Base-by-base conservation (phyloP, 2,113 vertebrate genomes). In the Platichthys flesus region DNA sequence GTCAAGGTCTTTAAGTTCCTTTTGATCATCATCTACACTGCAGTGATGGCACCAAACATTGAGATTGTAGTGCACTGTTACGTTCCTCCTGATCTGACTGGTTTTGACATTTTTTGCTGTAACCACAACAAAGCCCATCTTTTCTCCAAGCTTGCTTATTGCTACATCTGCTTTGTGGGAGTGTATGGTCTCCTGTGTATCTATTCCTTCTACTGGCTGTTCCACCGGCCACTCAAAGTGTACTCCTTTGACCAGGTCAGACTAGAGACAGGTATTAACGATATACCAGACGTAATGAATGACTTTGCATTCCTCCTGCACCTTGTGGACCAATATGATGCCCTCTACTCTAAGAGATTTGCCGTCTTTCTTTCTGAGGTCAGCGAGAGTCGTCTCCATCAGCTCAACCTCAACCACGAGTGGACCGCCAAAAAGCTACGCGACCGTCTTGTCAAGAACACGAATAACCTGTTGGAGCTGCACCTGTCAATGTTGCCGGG, bases 281-380 rank as follows among this genome's bases (percentile, higher is more conserved):
- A 98, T 88, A 97, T 98, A 35, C 97, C 97, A 0, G 96, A 98
- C 0, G 94, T 97, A 4, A 96, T 95, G 68, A 97, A 98, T 0
- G 97, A 97, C 80, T 97, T 98, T 51, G 96, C 97, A 0, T 98
- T 98, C 91, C 95, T 98, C 56, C 84, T 98, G 35, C 96, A 98
- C 84, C 95, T 98, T 52, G 95, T 95, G 1, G 96, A 98, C 78
- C 95, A 97, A 70, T 97, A 97, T 0, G 97, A 97, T 68, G 92
- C 94, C 0, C 95, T 97, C 5, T 97, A 97, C 79, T 95, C 96
- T 9, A 96, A 96, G 78, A 94, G 95, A 56, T 97, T 98, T 8
- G 96, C 96, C 0, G 94, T 96, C 51, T 98, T 98, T 83, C 94
- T 98, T 9, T 98, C 97, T 0, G 96, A 98, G 83, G 96, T 96